Conservation (phyloP, 2,888 invertebrate species). For the Bibio marci region DNA sequence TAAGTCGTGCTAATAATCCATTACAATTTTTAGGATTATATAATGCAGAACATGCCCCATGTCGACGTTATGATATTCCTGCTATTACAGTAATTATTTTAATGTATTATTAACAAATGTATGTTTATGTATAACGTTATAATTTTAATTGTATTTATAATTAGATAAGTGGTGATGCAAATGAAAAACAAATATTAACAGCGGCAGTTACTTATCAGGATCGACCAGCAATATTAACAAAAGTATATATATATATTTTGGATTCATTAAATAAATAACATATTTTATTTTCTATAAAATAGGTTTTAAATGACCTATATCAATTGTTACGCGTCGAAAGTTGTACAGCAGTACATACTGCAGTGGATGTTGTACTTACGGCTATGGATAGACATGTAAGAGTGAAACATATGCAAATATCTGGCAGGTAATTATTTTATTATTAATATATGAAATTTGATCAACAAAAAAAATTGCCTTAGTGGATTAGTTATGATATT, state of each 20-base stretch:
- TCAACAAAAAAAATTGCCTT: too few species aligned
- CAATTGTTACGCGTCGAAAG: slow-evolving; percentile 71
- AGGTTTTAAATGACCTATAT: slow-evolving; percentile 83
- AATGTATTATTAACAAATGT: slow-evolving; percentile 3
- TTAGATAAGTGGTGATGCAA: slow-evolving; percentile 80
- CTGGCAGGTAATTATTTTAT: slow-evolving; percentile 55
- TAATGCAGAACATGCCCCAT: slow-evolving; percentile 77
- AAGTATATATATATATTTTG: slow-evolving; percentile 20
- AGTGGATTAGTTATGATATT: too few species aligned
- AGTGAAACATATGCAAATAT: slow-evolving; percentile 85
- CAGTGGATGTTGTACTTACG: slow-evolving; percentile 64
- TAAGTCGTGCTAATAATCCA: slow-evolving; percentile 53
- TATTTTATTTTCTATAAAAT: slow-evolving; percentile 14
- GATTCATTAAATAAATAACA: too few species aligned
- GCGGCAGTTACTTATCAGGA: slow-evolving; percentile 73
- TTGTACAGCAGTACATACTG: slow-evolving; percentile 55
- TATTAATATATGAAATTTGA: too few species aligned
- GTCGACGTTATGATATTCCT: slow-evolving; percentile 79
- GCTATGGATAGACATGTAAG: slow-evolving; percentile 78
- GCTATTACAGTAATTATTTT: slow-evolving; percentile 63
- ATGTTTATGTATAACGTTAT: slow-evolving; percentile 1
- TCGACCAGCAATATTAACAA: slow-evolving; percentile 58
- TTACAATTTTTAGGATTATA: slow-evolving; percentile 85
- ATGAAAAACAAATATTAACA: slow-evolving; percentile 75
- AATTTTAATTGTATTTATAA: too few species aligned